Base-by-base conservation (phyloP, 2,888 invertebrate genomes). In the Agonopterix arenella region DNA sequence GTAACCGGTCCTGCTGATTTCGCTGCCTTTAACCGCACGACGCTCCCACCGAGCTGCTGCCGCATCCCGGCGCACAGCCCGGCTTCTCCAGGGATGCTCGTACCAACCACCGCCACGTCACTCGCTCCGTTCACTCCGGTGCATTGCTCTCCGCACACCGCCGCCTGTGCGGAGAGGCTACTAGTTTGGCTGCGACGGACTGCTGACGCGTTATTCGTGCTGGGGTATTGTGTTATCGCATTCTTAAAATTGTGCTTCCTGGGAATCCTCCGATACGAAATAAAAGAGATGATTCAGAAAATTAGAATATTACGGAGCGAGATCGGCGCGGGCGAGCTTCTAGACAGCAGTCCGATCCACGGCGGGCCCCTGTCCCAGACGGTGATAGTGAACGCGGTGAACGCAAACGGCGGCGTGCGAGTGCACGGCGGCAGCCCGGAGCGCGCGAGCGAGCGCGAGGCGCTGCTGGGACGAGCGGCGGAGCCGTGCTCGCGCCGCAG, bases 201-300 rank as follows among this genome's bases (percentile, higher is more conserved):
- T 44, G 95, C 96, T 47, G 95, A 96, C 74, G 90, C 95, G 53
- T 90, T 96, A 51, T 95, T 95, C 73, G 93, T 95, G 52, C 81
- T 96, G 64, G 96, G 96, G 52, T 96, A 95, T 80, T 96, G 96
- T 86, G 96, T 96, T 57, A 94, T 96, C 67, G 95, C 96, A 67
- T 96, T 96, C 89, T 91, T 96, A 64, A 96, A 96, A 85, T 90
- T 96, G 81, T 95, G 96, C 90, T 96, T 96, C 91, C 92, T 96
- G 59, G 96, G 95, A 55, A 95, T 96, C 65, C 90, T 96, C 64
- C 92, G 95, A 54, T 95, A 95, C 89, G 96, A 96, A 90, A 96
- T 96, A 72, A 92, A 94, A 61, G 96, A 96, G 82, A 96, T 96
- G 96, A 96, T 96, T 72, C 95, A 96, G 79, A 96, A 96, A 89